phyloP scores from a whole-genome alignment of 2,888 invertebrate species.

The Hymenopus coronatus region DNA sequence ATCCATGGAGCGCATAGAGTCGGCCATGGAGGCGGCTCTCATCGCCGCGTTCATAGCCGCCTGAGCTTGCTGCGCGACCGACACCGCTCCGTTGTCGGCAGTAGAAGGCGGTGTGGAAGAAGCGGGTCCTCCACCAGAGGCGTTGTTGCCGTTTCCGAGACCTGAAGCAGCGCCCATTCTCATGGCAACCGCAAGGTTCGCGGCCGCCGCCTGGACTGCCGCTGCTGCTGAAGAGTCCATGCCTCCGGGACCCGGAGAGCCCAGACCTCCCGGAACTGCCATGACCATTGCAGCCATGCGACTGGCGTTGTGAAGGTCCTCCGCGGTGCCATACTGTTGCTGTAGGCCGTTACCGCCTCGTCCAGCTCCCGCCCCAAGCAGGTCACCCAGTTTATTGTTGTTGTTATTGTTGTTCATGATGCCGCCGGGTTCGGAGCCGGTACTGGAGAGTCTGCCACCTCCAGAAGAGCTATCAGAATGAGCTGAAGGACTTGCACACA shows the following conservation, averaged over 20 bases:
- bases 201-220: constrained; percentile 70
- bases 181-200: constrained; percentile 75
- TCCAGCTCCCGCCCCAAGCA: constrained; percentile 45
- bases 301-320: constrained; percentile 53
- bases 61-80: constrained; percentile 51
- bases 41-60: constrained; percentile 57
- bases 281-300: constrained; percentile 48
- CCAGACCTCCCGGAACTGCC: constrained; percentile 47
- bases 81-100: constrained; percentile 39
- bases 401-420: constrained; percentile 35
- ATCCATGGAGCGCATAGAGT: constrained; percentile 47
- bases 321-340: constrained; percentile 64
- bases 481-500: constrained; percentile 79
- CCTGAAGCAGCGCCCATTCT: constrained; percentile 43
- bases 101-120: constrained; percentile 34
- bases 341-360: constrained; percentile 55
- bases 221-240: constrained; percentile 44
- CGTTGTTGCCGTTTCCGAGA: constrained; percentile 34
- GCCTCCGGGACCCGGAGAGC: constrained; percentile 64
- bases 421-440: constrained; percentile 38
- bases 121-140: constrained; percentile 15
- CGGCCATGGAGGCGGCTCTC: constrained; percentile 58
- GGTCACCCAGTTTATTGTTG: constrained; percentile 45
- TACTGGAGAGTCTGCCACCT: constrained; percentile 70
- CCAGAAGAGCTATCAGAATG: constrained; percentile 81